Conservation (phyloP, 2,113 vertebrate genomes). For the Lagopus muta region DNA sequence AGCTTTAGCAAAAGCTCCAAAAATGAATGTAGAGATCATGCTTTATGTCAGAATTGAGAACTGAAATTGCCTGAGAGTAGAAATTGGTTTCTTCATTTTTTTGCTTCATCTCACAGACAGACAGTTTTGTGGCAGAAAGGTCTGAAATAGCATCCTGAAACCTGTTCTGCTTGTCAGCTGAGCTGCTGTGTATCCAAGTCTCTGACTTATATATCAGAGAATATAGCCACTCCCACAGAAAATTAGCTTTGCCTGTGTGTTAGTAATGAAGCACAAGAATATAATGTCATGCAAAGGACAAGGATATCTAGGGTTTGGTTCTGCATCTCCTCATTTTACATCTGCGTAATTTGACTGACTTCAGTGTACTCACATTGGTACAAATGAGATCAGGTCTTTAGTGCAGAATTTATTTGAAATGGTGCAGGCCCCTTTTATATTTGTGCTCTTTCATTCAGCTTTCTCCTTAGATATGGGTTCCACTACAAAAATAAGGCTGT, state of each 20-base stretch:
- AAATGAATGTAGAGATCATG: neutral
- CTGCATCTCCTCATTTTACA: neutral
- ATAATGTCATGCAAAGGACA: neutral
- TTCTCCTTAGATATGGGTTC: conserved; percentile 6
- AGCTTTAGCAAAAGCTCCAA: neutral
- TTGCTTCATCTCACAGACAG: neutral
- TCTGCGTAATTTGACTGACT: neutral
- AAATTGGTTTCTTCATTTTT: neutral
- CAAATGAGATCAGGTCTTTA: neutral
- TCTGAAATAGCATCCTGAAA: neutral
- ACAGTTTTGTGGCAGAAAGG: neutral
- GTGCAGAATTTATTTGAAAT: neutral
- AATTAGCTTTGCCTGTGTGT: neutral
- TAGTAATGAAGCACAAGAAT: neutral
- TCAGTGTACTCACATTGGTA: neutral
- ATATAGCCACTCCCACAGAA: neutral
- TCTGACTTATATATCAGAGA: neutral
- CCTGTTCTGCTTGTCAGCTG: conserved; percentile 36
- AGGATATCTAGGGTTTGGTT: neutral
- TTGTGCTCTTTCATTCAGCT: neutral
- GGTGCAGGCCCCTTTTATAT: neutral
- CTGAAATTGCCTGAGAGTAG: fast-evolving
- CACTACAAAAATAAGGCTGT: neutral
- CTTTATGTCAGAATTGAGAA: neutral
- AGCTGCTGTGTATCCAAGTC: neutral